Evolutionary conservation across 1,140 invertebrate genomes (phyloP).

Genomic region (Panagrolaimus sp.): DNA sequence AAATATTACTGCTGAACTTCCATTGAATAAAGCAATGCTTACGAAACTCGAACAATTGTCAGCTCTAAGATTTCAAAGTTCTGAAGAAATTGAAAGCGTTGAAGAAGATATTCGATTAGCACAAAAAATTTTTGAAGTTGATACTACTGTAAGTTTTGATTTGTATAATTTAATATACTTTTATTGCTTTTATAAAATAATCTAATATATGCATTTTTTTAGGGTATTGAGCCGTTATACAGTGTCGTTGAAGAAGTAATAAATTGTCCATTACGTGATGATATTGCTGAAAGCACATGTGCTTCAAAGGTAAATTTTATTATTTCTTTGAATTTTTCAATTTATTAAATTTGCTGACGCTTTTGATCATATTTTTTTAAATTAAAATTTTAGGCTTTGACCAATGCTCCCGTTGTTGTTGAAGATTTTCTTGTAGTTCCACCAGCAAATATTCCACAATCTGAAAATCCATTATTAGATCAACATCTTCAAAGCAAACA

Average conservation of each 20-base stretch:
- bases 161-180: no score
- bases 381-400: not conserved
- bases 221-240: slow-evolving; percentile 31
- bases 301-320: not conserved
- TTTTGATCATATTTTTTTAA: no score
- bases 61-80: slow-evolving; percentile 15
- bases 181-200: not conserved
- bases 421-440: slow-evolving; percentile 12
- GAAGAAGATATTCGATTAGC: slow-evolving; percentile 28
- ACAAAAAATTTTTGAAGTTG: slow-evolving; percentile 31
- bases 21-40: slow-evolving; percentile 16
- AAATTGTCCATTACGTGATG: slow-evolving; percentile 31
- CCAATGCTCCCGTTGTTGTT: not conserved
- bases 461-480: slow-evolving; percentile 1
- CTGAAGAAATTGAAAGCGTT: slow-evolving; percentile 18
- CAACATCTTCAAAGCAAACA: not conserved
- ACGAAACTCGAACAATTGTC: slow-evolving; percentile 25
- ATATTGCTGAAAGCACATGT: not conserved
- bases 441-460: slow-evolving; percentile 4
- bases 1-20: not conserved
- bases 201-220: slow-evolving; percentile 5
- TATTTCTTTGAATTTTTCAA: not conserved
- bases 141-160: slow-evolving; percentile 22
- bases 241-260: slow-evolving; percentile 33
- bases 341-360: not conserved